These are phyloP conservation scores for Lemur catta DNA, from an alignment of 2,797 vertebrate genomes.

Conservation along the genomic window DNA sequence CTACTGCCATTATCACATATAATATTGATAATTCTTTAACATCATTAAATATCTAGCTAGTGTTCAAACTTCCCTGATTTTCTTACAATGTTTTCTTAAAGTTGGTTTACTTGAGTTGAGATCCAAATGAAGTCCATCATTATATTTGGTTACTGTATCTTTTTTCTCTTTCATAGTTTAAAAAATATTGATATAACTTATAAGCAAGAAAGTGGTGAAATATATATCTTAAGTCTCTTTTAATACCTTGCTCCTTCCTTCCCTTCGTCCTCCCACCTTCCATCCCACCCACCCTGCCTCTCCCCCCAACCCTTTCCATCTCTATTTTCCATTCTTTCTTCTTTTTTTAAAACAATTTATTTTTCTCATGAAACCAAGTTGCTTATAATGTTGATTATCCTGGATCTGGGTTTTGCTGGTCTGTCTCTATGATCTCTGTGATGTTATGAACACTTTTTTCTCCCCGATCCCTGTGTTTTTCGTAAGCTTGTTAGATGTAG, in stretches of 20 bases:
- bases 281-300: rapidly evolving
- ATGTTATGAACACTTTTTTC: not conserved
- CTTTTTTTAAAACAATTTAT: not conserved
- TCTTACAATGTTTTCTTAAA: slow-evolving; percentile 32
- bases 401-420: not conserved
- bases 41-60: not conserved
- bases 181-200: not conserved
- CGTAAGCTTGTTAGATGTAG: not conserved
- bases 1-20: not conserved
- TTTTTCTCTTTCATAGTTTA: not conserved
- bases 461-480: not conserved
- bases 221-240: not conserved
- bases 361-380: not conserved
- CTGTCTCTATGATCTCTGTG: not conserved
- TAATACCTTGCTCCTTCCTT: not conserved
- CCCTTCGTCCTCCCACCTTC: not conserved
- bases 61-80: not conserved
- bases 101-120: not conserved
- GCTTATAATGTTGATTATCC: not conserved
- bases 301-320: not conserved
- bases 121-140: not conserved
- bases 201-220: not conserved
- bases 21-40: slow-evolving; percentile 27
- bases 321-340: not conserved
- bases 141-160: not conserved